Evolutionary conservation across 2,888 invertebrate genomes (phyloP), one percentile per base, ranked within the genome.

Genomic region (Criorhina ranunculi): DNA sequence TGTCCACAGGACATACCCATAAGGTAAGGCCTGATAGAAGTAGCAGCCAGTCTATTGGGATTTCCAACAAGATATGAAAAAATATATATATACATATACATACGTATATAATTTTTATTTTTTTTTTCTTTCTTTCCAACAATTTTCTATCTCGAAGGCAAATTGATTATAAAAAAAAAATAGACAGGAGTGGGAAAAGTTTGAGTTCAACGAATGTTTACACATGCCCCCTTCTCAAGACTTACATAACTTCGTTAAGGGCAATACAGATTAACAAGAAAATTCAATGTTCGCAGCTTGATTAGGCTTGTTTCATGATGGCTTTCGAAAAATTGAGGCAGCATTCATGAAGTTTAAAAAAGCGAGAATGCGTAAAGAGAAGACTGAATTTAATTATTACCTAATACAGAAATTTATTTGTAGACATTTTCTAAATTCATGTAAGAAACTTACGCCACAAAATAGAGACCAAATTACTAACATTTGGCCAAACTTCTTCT

Each of bases 111-210:
- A n/a, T 31, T 55, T 70, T 57, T 70, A 57, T 46, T 24, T 44
- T 9, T 62, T 75, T 42, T 31, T 40, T 40, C 40, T 66, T 29
- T n/a, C 31, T 31, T 19, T 67, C 59, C 40, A 55, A 46, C 55
- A 75, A 37, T 37, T 67, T 55, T 40, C 31, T 57, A 19, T 55
- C 57, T 59, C 42, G 53, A 69, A 77, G 60, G 51, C 59, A 69
- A 77, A 77, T 60, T 77, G 77, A 69, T 69, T 60, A 67, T 69
- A 66, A 67, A 66, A 75, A 55, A 55, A 42, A 42, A n/a, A 19
- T 35, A 9, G 19, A 0, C 40, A 46, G 31, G 15, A 55, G 15
- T 24, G 33, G 5, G 46, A 40, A 49, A 49, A 72, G 60, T 70
- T 72, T 19, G 31, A 51, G 53, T 44, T 53, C 19, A 64, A n/a